Conservation (phyloP, 2,113 vertebrate species). For the Pagrus major region DNA sequence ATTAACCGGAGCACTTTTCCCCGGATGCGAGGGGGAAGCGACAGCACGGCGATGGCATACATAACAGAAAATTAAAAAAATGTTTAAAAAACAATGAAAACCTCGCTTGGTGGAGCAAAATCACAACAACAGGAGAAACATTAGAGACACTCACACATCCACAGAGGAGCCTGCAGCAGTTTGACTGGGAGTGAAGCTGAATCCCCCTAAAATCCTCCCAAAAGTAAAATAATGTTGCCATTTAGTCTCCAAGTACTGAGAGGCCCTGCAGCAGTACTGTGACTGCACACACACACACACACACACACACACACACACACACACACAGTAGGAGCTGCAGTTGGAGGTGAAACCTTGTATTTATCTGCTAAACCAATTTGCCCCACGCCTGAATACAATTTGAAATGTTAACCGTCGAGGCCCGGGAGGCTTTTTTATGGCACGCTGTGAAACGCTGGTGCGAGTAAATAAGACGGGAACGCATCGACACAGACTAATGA, state of each 20-base stretch:
- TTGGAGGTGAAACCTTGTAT: slow-evolving; percentile 55
- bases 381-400: slow-evolving; percentile 40
- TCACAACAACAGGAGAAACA: slow-evolving; percentile 6
- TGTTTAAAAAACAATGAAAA: slow-evolving; percentile 40
- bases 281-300: slow-evolving; percentile 22
- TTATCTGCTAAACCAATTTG: slow-evolving; percentile 61
- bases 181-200: slow-evolving; percentile 39
- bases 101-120: background rate
- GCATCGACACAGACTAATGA: background rate
- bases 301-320: slow-evolving; percentile 46
- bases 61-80: slow-evolving; percentile 42
- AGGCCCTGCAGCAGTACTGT: slow-evolving; percentile 57
- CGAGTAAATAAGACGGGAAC: slow-evolving; percentile 10
- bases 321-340: slow-evolving; percentile 34
- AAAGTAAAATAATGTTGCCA: slow-evolving; percentile 65
- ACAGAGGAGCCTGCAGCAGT: slow-evolving; percentile 29
- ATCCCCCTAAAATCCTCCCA: slow-evolving; percentile 67
- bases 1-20: slow-evolving; percentile 25
- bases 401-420: slow-evolving; percentile 44
- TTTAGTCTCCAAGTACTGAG: slow-evolving; percentile 45
- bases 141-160: slow-evolving; percentile 13
- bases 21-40: slow-evolving; percentile 13
- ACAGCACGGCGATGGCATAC: slow-evolving; percentile 24
- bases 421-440: slow-evolving; percentile 29
- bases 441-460: slow-evolving; percentile 5